Evolutionary conservation across 2,888 invertebrate species (phyloP), one percentile per base, ranked within the genome.

Genomic region (Frankliniella fusca): DNA sequence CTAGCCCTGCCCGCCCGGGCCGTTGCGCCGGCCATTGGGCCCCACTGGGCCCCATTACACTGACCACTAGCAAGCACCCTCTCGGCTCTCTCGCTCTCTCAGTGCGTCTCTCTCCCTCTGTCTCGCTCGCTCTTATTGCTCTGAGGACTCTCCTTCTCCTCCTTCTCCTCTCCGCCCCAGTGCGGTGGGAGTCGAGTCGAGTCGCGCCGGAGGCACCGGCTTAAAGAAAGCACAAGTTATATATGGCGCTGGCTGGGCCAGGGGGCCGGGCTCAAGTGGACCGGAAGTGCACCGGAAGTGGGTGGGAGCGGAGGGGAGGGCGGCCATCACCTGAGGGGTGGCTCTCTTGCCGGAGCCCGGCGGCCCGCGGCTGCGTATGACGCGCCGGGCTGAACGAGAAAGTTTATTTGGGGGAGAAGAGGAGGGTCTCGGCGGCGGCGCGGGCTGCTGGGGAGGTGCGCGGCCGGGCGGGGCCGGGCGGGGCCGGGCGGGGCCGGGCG

Each of bases 211-310:
- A n/a, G 70, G 70, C 23, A 23, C 20, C 61, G 70, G 70, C 27
- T 76, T 76, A 76, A 76, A 76, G 70, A 76, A 76, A 76, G 23
- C 70, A 76, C 27, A 76, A 76, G 70, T 76, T 76, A 76, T 76
- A 76, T 76, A 76, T 76, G 70, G 70, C 27, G 70, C 70, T 11
- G 15, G 54, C 54, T 54, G 54, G 15, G 54, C 54, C 18, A 11
- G 70, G 9, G 65, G 27, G 70, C 70, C 12, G 23, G 70, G 70
- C 70, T 76, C 70, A 76, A 76, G 70, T 76, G 70, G 70, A 76
- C 70, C 70, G 70, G 70, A 54, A 54, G 54, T 54, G 54, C 18
- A 54, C 54, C 54, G 54, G 54, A 70, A 70, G 70, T 9, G 70
- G 70, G 23, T 23, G 23, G 70, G 70, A 23, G 23, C 61, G n/a